Evolutionary conservation across 2,113 vertebrate species (phyloP), one percentile per base, ranked within the genome.

Genomic region (Pavo muticus): DNA sequence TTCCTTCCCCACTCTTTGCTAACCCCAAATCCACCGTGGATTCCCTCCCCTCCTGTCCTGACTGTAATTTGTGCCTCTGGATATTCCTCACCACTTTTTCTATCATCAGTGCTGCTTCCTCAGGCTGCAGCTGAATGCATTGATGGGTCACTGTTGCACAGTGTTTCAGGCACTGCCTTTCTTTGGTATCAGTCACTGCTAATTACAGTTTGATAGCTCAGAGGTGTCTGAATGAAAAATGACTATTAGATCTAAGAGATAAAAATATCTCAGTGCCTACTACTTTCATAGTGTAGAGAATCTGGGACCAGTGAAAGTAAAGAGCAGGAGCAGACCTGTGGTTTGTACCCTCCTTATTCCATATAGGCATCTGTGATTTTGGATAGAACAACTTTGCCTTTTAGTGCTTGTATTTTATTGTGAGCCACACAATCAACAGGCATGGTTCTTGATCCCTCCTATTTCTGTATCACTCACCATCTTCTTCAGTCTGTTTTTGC

Each of bases 161-260:
- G 48, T 1, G 0, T 79, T 97, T 87, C 88, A 82, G 82, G 68
- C 59, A 61, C 76, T 25, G 44, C 69, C 35, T 91, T 96, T 67
- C 52, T 81, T 65, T 71, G 61, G 48, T 77, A 78, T 83, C 87
- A 77, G 88, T 95, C 45, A 77, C 88, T 85, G 54, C 72, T 97
- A 91, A 95, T 96, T 95, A 76, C 91, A 76, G 65, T 81, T 95
- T n/a, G 17, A 77, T 95, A 89, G 54, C 86, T 87, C 68, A 64
- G 52, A 85, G 52, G 56, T 82, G 72, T 59, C 88, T 93, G 90
- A 60, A 84, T 94, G 83, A 87, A 91, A 96, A 97, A 91, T 83
- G 84, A 11, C 71, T 88, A 27, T 73, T 83, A 84, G 69, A 59
- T 75, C 39, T 2, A 90, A 67, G 80, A 88, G 42, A 82, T 44